These are phyloP conservation scores for Hirundo rustica DNA, from an alignment of 2,797 vertebrate species.

Conservation along the genomic window DNA sequence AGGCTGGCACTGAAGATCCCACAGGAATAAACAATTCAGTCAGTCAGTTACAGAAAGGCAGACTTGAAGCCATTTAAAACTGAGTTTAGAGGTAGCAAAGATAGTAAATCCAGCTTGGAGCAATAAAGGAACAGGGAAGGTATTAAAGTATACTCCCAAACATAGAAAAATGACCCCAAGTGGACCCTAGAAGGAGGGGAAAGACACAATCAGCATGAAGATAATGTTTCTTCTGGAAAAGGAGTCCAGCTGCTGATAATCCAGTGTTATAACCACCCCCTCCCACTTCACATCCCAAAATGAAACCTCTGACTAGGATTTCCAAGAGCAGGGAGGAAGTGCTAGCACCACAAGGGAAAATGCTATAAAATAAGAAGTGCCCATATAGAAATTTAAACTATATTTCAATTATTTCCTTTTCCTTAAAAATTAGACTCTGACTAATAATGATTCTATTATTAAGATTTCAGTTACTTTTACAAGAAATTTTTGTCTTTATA, in stretches of 20 bases:
- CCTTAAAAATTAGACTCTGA: background rate
- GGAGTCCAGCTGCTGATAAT: background rate
- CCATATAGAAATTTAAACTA: background rate
- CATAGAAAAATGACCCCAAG: background rate
- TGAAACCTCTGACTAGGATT: background rate
- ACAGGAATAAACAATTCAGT: background rate
- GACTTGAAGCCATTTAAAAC: background rate
- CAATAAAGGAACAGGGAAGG: background rate
- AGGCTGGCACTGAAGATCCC: background rate
- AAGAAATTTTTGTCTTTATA: background rate
- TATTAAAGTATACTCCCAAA: background rate
- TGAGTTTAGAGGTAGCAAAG: background rate
- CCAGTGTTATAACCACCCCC: fast-evolving
- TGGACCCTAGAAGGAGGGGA: background rate
- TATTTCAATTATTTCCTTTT: background rate
- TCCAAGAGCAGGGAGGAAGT: background rate
- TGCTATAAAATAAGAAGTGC: background rate
- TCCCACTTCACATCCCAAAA: background rate
- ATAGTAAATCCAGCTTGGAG: background rate
- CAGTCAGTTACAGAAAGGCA: background rate
- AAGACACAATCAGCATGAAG: background rate
- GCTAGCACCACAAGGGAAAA: background rate
- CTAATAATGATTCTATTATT: background rate
- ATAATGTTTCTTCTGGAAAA: background rate
- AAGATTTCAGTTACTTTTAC: background rate